phyloP scores from a whole-genome alignment of 2,888 invertebrate genomes.

The Drosophila mercatorum region DNA sequence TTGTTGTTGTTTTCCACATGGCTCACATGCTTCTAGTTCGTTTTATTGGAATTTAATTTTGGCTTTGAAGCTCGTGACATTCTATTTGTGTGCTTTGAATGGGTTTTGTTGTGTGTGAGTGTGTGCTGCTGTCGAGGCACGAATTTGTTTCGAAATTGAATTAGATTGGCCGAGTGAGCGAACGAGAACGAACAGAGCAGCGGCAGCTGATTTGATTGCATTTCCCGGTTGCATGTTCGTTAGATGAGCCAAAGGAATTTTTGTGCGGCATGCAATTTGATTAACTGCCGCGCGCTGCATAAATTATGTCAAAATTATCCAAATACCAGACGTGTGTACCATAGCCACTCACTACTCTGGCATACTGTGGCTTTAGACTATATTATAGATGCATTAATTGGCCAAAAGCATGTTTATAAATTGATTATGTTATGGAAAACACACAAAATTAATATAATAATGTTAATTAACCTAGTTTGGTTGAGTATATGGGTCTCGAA shows the following conservation, averaged over 20 bases:
- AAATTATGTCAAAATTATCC: conserved; percentile 68
- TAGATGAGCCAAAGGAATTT: conserved; percentile 54
- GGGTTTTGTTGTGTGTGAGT: conserved; percentile 30
- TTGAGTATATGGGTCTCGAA: background rate
- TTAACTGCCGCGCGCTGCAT: conserved; percentile 65
- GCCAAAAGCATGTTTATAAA: background rate
- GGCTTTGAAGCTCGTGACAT: conserved; percentile 66
- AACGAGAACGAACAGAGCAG: conserved; percentile 39
- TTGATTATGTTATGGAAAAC: background rate
- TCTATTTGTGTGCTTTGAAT: conserved; percentile 46
- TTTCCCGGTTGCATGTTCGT: conserved; percentile 53
- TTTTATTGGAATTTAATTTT: conserved; percentile 61
- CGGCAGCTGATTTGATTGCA: conserved; percentile 73
- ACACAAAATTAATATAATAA: background rate
- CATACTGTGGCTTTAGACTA: background rate
- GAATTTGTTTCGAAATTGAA: conserved; percentile 75
- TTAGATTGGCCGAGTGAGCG: conserved; percentile 67
- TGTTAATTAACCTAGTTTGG: background rate
- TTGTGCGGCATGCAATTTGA: conserved; percentile 70
- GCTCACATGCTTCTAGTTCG: conserved; percentile 34
- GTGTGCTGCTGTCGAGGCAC: conserved; percentile 43
- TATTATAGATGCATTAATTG: background rate
- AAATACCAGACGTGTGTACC: conserved; percentile 7
- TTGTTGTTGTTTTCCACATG: conserved; percentile 8
- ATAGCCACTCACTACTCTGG: background rate